Evolutionary conservation across 2,113 vertebrate genomes (phyloP).

Genomic region (Chloropsis hardwickii): DNA sequence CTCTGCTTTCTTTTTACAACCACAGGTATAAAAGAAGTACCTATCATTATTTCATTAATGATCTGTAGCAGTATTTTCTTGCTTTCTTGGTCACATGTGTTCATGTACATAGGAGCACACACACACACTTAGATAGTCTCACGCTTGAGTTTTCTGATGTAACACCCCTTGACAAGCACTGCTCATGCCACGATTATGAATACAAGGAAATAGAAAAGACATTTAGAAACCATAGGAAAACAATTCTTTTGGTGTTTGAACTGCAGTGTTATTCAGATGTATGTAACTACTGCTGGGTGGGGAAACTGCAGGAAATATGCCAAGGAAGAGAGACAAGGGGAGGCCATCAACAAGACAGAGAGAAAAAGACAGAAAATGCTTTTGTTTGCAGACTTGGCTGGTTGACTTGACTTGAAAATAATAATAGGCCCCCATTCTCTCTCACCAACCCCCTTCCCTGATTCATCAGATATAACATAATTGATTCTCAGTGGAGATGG

Average conservation of each 20-base stretch:
- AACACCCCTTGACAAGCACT: background rate
- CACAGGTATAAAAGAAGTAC: background rate
- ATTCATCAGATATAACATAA: constrained; percentile 25
- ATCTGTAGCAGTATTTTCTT: background rate
- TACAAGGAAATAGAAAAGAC: background rate
- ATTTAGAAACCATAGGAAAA: constrained; percentile 38
- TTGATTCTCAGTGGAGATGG: constrained; percentile 18
- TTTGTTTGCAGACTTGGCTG: constrained; percentile 53
- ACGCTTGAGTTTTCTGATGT: background rate
- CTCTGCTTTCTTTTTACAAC: background rate
- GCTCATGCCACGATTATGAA: constrained; percentile 3
- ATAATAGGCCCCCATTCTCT: constrained; percentile 1
- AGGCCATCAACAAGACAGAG: constrained; percentile 11
- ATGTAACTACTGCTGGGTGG: constrained; percentile 5
- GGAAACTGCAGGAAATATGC: constrained; percentile 21
- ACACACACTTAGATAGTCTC: accelerated
- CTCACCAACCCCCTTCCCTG: background rate
- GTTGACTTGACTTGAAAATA: constrained; percentile 57
- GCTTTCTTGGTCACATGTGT: background rate
- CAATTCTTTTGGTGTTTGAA: constrained; percentile 34
- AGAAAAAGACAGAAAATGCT: constrained; percentile 43
- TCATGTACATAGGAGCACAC: background rate
- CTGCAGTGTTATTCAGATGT: constrained; percentile 23
- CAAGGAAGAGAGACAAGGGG: constrained; percentile 25
- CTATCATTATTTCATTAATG: constrained; percentile 1